phyloP scores from a whole-genome alignment of 2,888 invertebrate genomes.

The Elaeidobius kamerunicus region DNA sequence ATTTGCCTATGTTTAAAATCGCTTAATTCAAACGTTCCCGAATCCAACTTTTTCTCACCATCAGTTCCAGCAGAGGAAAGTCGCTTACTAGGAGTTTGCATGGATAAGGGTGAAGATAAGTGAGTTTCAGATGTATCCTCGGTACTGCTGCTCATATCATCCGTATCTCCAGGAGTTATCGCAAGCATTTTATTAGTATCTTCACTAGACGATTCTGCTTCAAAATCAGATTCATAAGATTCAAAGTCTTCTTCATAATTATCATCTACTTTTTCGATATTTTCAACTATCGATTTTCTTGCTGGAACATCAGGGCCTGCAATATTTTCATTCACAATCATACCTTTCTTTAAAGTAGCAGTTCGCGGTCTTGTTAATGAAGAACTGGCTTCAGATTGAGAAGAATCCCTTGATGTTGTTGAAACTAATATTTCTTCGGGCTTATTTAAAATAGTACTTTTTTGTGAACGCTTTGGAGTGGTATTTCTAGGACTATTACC shows the following conservation, averaged over 20 bases:
- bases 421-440: no score
- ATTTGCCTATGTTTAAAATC: slow-evolving; percentile 45
- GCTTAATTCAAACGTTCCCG: slow-evolving; percentile 57
- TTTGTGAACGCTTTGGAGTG: no score
- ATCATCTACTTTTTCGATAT: slow-evolving; percentile 22
- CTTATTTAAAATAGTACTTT: no score
- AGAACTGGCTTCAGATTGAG: slow-evolving; percentile 37
- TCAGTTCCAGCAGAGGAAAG: slow-evolving; percentile 41
- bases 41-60: slow-evolving; percentile 57
- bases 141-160: slow-evolving; percentile 34
- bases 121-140: slow-evolving; percentile 7
- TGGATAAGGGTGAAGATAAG: slow-evolving; percentile 10
- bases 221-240: slow-evolving; percentile 59
- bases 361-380: slow-evolving; percentile 46
- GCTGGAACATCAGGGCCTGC: slow-evolving; percentile 43
- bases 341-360: slow-evolving; percentile 46
- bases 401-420: slow-evolving; percentile 11
- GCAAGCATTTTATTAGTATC: slow-evolving; percentile 27
- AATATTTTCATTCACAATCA: slow-evolving; percentile 45
- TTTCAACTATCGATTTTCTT: not conserved
- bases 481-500: no score
- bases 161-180: slow-evolving; percentile 32
- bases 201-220: slow-evolving; percentile 44
- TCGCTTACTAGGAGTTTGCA: slow-evolving; percentile 31
- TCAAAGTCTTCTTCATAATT: slow-evolving; percentile 58